Conservation (phyloP, 2,888 invertebrate species). For the Scelioninae gen. 2 region DNA sequence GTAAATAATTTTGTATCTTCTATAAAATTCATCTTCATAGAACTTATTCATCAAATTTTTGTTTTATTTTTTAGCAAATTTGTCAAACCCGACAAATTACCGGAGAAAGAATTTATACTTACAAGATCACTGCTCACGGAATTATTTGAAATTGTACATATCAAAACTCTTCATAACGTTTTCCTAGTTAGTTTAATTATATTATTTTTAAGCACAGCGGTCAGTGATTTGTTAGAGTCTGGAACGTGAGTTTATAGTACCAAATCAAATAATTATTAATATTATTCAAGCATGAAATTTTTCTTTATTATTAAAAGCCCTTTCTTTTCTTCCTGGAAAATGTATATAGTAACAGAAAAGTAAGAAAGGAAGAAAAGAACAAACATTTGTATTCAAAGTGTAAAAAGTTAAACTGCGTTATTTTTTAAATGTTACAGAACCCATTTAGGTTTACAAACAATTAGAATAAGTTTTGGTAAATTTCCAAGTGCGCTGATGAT, state of each 20-base stretch:
- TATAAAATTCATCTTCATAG: background rate
- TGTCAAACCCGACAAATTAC: slow-evolving; percentile 30
- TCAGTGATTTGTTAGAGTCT: slow-evolving; percentile 40
- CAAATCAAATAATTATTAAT: no score
- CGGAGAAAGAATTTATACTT: slow-evolving; percentile 48
- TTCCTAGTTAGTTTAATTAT: slow-evolving; percentile 47
- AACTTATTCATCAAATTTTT: background rate
- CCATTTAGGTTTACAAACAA: slow-evolving; percentile 79
- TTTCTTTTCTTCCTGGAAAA: no score
- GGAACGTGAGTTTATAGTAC: slow-evolving; percentile 52
- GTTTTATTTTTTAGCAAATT: slow-evolving; percentile 31
- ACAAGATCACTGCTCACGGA: slow-evolving; percentile 46
- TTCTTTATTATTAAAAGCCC: no score
- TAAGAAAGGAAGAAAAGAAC: no score
- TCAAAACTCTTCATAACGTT: slow-evolving; percentile 38
- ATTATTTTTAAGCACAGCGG: slow-evolving; percentile 29
- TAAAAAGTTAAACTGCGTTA: no score
- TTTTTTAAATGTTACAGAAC: slow-evolving; percentile 70
- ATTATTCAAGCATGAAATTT: no score
- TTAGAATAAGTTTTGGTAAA: slow-evolving; percentile 79
- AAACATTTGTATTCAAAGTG: no score
- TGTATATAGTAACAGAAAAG: no score
- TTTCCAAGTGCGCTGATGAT: slow-evolving; percentile 78
- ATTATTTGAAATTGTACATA: slow-evolving; percentile 51
- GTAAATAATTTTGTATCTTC: slow-evolving; percentile 21